phyloP scores from a whole-genome alignment of 2,888 invertebrate species.

The Drosophila mayaguana region DNA sequence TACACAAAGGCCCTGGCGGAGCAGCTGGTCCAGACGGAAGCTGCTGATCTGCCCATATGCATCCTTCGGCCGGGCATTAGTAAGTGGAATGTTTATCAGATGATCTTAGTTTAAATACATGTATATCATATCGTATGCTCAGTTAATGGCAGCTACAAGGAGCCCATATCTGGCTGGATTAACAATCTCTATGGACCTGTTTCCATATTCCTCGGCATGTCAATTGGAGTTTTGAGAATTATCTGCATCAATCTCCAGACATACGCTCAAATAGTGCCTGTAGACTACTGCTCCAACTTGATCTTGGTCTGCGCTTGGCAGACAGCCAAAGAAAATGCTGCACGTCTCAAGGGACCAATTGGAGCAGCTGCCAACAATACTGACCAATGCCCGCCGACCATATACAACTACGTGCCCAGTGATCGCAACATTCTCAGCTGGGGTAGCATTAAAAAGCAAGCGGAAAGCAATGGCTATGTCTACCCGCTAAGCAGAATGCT shows the following conservation, averaged over 20 bases:
- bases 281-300: constrained; percentile 85
- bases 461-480: constrained; percentile 84
- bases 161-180: constrained; percentile 88
- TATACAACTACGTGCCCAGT: constrained; percentile 94
- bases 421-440: constrained; percentile 92
- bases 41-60: constrained; percentile 87
- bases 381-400: constrained; percentile 19
- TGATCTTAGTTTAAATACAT: neutral
- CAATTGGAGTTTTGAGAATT: constrained; percentile 87
- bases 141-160: constrained; percentile 84
- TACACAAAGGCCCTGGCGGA: constrained; percentile 91
- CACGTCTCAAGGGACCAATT: constrained; percentile 28
- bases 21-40: constrained; percentile 86
- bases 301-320: constrained; percentile 85
- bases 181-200: constrained; percentile 89
- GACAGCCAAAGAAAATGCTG: constrained; percentile 69
- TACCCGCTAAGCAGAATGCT: constrained; percentile 89
- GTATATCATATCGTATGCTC: neutral
- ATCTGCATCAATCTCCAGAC: constrained; percentile 77
- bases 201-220: constrained; percentile 85
- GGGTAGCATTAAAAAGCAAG: constrained; percentile 87
- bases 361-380: neutral
- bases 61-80: constrained; percentile 90
- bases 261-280: constrained; percentile 85
- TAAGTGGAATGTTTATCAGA: constrained; percentile 66